Conservation (phyloP, 2,113 vertebrate genomes). For the Vicugna pacos region DNA sequence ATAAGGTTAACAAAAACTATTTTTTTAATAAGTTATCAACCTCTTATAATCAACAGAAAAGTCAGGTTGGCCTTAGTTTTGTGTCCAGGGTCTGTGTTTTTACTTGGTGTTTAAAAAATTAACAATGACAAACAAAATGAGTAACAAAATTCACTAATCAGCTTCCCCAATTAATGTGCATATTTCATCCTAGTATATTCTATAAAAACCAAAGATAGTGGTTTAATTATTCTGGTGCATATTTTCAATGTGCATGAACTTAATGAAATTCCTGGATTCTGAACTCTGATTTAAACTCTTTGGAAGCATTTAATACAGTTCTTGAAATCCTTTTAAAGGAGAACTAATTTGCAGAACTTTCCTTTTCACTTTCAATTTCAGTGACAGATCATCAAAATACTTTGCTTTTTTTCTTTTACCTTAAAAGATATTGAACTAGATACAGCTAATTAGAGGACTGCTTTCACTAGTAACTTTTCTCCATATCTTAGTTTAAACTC, state of each 20-base stretch:
- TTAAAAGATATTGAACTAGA: background rate
- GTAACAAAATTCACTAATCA: background rate
- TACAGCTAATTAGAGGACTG: background rate
- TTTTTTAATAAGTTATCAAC: background rate
- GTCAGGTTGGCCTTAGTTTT: background rate
- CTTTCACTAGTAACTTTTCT: background rate
- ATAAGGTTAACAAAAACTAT: background rate
- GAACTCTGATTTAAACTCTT: slow-evolving; percentile 14
- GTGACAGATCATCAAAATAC: slow-evolving; percentile 9
- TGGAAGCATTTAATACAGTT: slow-evolving; percentile 40
- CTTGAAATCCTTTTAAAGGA: slow-evolving; percentile 12
- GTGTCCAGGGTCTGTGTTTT: background rate
- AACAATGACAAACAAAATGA: background rate
- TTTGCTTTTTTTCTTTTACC: background rate
- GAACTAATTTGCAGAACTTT: slow-evolving; percentile 5
- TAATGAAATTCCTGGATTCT: slow-evolving; percentile 54
- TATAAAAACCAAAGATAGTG: slow-evolving; percentile 31
- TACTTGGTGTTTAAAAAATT: slow-evolving; percentile 61
- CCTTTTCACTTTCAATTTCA: slow-evolving; percentile 14
- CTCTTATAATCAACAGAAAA: slow-evolving; percentile 57
- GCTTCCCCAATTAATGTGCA: background rate
- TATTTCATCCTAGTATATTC: slow-evolving; percentile 19
- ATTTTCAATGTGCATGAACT: slow-evolving; percentile 26
- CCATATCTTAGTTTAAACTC: background rate
- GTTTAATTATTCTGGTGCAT: slow-evolving; percentile 68